A percentile compares a stretch with the other conserved stretches of the same genome.
Evolutionary conservation across 1,140 invertebrate genomes (phyloP).

Genomic region (Drosophila azteca): DNA sequence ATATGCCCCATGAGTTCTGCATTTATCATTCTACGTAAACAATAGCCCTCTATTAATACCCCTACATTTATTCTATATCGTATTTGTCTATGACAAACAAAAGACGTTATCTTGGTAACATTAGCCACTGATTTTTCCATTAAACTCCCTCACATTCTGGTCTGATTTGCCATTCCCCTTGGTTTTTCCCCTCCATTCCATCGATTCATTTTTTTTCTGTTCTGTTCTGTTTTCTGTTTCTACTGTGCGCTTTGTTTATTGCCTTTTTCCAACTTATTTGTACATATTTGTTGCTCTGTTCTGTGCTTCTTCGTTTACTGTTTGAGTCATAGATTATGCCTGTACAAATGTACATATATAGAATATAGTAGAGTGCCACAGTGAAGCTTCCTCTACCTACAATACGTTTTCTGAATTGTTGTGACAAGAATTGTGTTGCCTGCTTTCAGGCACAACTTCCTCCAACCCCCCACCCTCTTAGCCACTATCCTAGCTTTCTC

Average conservation of each 20-base stretch:
- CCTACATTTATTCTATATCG: neutral
- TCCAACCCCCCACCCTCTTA: constrained; percentile 1
- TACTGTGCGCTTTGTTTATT: constrained; percentile 48
- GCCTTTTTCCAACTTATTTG: constrained; percentile 28
- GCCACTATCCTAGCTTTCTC: neutral
- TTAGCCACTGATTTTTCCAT: constrained; percentile 54
- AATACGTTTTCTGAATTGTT: neutral
- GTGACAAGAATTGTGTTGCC: constrained; percentile 40
- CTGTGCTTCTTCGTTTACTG: constrained; percentile 26
- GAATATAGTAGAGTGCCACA: neutral
- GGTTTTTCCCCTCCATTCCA: constrained; percentile 4
- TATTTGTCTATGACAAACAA: constrained; percentile 30
- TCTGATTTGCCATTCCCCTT: neutral
- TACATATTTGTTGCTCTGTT: constrained; percentile 8
- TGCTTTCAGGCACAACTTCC: constrained; percentile 40
- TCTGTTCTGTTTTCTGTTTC: constrained; percentile 31
- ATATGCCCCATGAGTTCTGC: too few species aligned
- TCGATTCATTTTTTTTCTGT: constrained; percentile 55
- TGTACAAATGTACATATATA: too few species aligned
- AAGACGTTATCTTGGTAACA: constrained; percentile 28
- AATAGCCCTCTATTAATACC: neutral
- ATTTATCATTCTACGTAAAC: too few species aligned
- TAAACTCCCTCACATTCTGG: constrained; percentile 20
- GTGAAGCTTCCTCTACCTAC: neutral
- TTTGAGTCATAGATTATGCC: constrained; percentile 44